Evolutionary conservation across 2,888 invertebrate genomes (phyloP), one percentile per base, ranked within the genome.

Genomic region (Hypomecis punctinalis): DNA sequence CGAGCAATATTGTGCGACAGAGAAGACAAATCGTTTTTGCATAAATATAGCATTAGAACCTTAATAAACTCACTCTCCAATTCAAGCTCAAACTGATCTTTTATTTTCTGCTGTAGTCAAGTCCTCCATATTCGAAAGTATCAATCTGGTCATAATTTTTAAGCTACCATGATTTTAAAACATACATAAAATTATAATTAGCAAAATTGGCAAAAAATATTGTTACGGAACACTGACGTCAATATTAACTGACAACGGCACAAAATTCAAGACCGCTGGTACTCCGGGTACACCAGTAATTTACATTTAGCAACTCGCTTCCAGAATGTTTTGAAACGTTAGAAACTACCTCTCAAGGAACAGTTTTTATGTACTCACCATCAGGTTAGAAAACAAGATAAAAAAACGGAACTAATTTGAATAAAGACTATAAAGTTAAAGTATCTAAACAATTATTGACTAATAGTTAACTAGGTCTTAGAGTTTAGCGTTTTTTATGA

Each of bases 321-420:
- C 67, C 61, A 69, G 71, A 69, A 71, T 64, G 58, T 78, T 70
- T 80, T 75, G 81, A 68, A 77, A 80, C 56, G 62, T 77, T 78
- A 74, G 79, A 80, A 81, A 80, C 76, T 71, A 51, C 35, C 11
- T 42, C 72, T 79, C 79, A 80, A 80, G 79, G 79, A 75, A 71
- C 69, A 5, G 69, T 71, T 80, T 79, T 78, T 80, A 52, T 51
- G 56, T 52, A 36, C 39, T 37, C 47, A 52, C 49, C 60, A 33
- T 39, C n/a, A 40, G 5, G 6, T 47, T 47, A 13, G 7, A 43
- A 45, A 54, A 40, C 61, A 51, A 56, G 33, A 23, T 11, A 57
- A 61, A 61, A 65, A 61, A 52, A 40, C 61, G 61, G 53, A 66
- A 66, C 65, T 66, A 66, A 66, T 66, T 66, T 66, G 57, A 57